phyloP scores from a whole-genome alignment of 2,797 vertebrate genomes.

The Tragopan temminckii region DNA sequence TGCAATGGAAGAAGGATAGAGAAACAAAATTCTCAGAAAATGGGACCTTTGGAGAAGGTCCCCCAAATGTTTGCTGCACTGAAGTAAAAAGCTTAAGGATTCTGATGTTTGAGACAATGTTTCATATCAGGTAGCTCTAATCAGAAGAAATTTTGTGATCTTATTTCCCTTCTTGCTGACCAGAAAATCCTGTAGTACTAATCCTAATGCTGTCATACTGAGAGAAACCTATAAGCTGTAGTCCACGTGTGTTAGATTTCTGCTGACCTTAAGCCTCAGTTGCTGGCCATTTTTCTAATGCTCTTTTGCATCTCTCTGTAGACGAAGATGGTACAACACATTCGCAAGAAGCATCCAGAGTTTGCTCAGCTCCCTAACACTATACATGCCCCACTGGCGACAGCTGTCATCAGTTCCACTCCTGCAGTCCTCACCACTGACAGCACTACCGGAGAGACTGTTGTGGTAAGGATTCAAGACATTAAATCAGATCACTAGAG shows the following conservation, averaged over 20 bases:
- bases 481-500: neutral
- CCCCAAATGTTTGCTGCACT: neutral
- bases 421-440: slow-evolving; percentile 91
- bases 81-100: neutral
- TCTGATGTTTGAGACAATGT: neutral
- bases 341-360: slow-evolving; percentile 97
- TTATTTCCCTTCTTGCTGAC: neutral
- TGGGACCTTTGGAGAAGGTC: neutral
- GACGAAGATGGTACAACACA: slow-evolving; percentile 99
- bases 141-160: neutral
- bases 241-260: neutral
- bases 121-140: neutral
- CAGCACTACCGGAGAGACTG: slow-evolving; percentile 88
- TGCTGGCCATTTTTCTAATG: neutral
- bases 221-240: neutral
- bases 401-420: slow-evolving; percentile 90
- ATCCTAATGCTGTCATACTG: neutral
- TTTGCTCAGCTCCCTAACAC: slow-evolving; percentile 88
- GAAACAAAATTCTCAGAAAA: neutral
- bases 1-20: neutral
- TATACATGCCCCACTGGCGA: slow-evolving; percentile 87
- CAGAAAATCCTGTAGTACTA: neutral
- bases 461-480: slow-evolving; percentile 87
- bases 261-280: neutral
- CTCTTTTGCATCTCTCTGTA: slow-evolving; percentile 59